Percentiles rank a stretch among this genome's conserved stretches.
Evolutionary conservation across 2,888 invertebrate genomes (phyloP).

Genomic region (Syrphus vitripennis): DNA sequence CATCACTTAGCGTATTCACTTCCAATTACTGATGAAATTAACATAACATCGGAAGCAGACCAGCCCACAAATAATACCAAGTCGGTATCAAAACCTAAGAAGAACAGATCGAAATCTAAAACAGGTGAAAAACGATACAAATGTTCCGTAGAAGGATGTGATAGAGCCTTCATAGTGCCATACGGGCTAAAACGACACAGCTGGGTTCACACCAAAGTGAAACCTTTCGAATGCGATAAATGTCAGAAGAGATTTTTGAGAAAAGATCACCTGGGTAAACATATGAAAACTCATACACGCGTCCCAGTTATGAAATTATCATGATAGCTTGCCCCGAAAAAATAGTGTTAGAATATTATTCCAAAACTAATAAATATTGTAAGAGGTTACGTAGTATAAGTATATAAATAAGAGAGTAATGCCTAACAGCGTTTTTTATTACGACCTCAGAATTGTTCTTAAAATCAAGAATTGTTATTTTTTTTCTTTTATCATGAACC

Average conservation of each 20-base stretch:
- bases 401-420: too few relatives aligned
- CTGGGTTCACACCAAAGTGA: conserved; percentile 77
- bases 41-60: neutral
- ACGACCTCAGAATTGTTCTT: too few relatives aligned
- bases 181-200: conserved; percentile 79
- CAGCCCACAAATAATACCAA: neutral
- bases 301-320: neutral
- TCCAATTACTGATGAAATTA: neutral
- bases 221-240: conserved; percentile 76
- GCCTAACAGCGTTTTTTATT: too few relatives aligned
- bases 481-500: too few relatives aligned
- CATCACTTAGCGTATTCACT: too few relatives aligned
- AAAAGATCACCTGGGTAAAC: conserved; percentile 78
- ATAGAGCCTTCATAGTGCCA: conserved; percentile 77
- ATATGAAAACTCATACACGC: conserved; percentile 76
- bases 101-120: neutral
- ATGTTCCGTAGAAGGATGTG: conserved; percentile 67
- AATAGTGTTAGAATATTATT: neutral
- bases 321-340: neutral
- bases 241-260: conserved; percentile 77
- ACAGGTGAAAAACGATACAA: neutral
- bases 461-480: too few relatives aligned
- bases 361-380: too few relatives aligned
- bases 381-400: too few relatives aligned
- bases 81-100: too few relatives aligned